Evolutionary conservation across 64 coral and sea anemone genomes (phyloP).

Genomic region (Dendronephthya gigantea): DNA sequence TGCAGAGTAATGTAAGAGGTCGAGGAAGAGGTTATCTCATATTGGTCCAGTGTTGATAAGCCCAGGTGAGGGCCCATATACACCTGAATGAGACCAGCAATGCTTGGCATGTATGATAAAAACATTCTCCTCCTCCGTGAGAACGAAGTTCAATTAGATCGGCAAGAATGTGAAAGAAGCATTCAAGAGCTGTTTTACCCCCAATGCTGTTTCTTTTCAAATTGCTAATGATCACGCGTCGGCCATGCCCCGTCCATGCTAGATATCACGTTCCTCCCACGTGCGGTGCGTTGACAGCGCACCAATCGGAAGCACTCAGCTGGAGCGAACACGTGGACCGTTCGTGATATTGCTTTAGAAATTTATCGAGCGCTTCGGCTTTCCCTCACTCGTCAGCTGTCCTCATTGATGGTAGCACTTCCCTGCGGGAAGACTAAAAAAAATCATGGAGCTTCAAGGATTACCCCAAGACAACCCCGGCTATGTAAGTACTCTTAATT

Average conservation of each 20-base stretch:
- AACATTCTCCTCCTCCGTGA: no score
- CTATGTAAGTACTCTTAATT: not conserved
- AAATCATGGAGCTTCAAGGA: not conserved
- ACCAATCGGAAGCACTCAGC: not conserved
- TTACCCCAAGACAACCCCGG: not conserved
- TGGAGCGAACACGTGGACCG: not conserved
- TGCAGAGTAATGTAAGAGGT: no score
- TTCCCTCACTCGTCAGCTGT: not conserved
- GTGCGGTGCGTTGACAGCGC: not conserved
- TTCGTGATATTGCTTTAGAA: not conserved
- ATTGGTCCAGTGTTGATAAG: no score
- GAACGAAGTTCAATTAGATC: no score
- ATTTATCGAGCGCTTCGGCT: not conserved
- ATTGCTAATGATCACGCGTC: not conserved
- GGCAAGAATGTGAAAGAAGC: no score
- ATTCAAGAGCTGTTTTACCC: no score
- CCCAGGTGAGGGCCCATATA: no score
- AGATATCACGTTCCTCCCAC: not conserved
- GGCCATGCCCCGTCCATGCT: not conserved
- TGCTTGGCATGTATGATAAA: no score
- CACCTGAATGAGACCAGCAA: no score
- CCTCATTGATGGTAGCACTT: not conserved
- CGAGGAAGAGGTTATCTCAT: no score
- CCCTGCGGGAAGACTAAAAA: not conserved
- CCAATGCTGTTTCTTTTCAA: not conserved